Base-by-base conservation (phyloP, 1,140 invertebrate genomes). In the Yoshiicerus persimilis region DNA sequence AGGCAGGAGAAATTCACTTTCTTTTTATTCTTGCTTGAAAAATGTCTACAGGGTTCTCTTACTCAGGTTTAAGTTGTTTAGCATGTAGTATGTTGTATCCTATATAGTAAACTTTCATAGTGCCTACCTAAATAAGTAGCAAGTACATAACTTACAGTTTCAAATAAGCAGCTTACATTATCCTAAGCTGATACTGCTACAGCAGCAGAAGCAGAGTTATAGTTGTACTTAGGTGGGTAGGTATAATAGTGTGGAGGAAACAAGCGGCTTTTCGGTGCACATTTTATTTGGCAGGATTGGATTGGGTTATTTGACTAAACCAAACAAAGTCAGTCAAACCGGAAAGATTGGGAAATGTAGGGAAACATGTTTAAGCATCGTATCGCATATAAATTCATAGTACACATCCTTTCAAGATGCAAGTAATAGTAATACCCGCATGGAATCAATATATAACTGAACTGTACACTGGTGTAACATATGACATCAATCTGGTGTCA, bases 401-500 rank as follows among this genome's bases (percentile, higher is more conserved):
- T 11, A 8, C 20, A n/a, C n/a, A 47, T 4, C 11, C 41, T 16
- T 47, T 27, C 6, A 32, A 2, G 66, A 70, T 70, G 16, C 30
- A 70, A 70, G 30, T 30, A 70, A 27, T 70, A 70, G 30, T 30
- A 70, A 27, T 70, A 70, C 9, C 25, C 25, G 66, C 13, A n/a
- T 56, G 6, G 16, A 56, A 56, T 56, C 47, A 56, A 56, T 56
- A 56, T 56, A 56, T 41, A 41, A 41, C 39, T 41, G 9, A 8
- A 41, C 66, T 70, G 66, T 70, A 30, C 75, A n/a, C 20, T 9
- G 27, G 16, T 4, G 13, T 36, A 77, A 32, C 27, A 32, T 80
- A 38, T 80, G 75, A 80, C 75, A 80, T 80, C 75, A 80, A 80
- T 80, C 75, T 80, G 20, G 34, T 80, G 75, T 32, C 75, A 80